Base-by-base conservation (phyloP, 2,797 vertebrate genomes). In the Dicrostonyx torquatus region DNA sequence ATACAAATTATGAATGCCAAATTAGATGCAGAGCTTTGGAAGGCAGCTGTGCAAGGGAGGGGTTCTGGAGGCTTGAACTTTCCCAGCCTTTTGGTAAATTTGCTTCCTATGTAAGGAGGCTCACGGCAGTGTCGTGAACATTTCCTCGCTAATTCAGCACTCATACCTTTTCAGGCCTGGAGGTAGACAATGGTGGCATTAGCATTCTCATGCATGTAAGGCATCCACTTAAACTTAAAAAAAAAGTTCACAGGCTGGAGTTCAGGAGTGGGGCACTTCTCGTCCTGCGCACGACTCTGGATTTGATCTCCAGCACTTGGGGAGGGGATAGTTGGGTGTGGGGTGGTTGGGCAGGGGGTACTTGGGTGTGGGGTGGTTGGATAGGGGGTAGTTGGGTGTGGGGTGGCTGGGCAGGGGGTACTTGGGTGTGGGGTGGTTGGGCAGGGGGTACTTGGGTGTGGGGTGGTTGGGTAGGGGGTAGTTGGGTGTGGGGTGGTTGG, bases 221-320 rank as follows among this genome's bases (percentile, higher is more conserved):
- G 86, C 17, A 95, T 29, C 15, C 8, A 37, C 24, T 45, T 89
- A 53, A 95, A 88, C 80, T 94, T 93, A 24, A 60, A 60, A 43
- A 58, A 6, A 50, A 24, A 68, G n/a, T 75, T 5, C 53, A 22
- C 43, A 14, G 3, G 60, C 34, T 78, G 34, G 37, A 45, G 45
- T 75, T 86, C 48, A 86, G 5, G n/a, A 29, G n/a, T 31, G 4
- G 70, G 37, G 43, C 15, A 66, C 9, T 76, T 37, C 45, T 83
- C 76, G 11, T 18, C 12, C 31, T 43, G 20, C 55, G 48, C 29
- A 43, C 43, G 13, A 50, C 20, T 72, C 37, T 76, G 43, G 72
- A 20, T 53, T 76, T 13, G 43, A 11, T 75, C n/a, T 26, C 15
- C 8, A 53, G 34, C 58, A 31, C 55, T 13, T 9, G 22, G n/a